phyloP scores from a whole-genome alignment of 2,113 vertebrate genomes.

The Ptychochromis oligacanthus region DNA sequence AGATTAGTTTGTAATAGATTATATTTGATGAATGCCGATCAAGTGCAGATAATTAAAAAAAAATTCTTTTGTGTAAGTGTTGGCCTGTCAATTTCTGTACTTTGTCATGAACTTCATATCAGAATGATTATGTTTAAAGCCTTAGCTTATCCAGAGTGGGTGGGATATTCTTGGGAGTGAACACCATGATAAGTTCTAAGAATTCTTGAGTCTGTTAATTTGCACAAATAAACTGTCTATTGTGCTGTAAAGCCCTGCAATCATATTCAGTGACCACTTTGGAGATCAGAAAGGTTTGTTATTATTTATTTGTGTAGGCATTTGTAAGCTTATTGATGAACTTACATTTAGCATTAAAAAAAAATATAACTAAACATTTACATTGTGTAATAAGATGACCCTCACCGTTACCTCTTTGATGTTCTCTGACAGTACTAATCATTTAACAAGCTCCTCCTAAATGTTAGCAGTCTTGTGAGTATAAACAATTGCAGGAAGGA shows the following conservation, averaged over 20 bases:
- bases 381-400: background rate
- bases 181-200: background rate
- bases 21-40: constrained; percentile 18
- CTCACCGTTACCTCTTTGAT: constrained; percentile 9
- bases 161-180: background rate
- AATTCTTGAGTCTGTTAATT: background rate
- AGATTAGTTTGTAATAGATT: constrained; percentile 28
- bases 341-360: background rate
- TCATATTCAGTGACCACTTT: background rate
- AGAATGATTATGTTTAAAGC: background rate
- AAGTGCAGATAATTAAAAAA: constrained; percentile 48
- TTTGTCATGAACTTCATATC: background rate
- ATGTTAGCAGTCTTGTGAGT: background rate
- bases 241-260: background rate
- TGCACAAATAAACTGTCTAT: background rate
- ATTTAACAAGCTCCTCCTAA: constrained; percentile 43
- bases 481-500: constrained; percentile 61
- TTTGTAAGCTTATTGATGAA: background rate
- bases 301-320: background rate
- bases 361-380: background rate
- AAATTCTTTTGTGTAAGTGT: constrained; percentile 24
- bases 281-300: background rate
- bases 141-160: background rate
- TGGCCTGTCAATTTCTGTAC: background rate
- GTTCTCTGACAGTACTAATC: background rate